Conservation (phyloP, 2,888 invertebrate genomes). For the Dioctria linearis region DNA sequence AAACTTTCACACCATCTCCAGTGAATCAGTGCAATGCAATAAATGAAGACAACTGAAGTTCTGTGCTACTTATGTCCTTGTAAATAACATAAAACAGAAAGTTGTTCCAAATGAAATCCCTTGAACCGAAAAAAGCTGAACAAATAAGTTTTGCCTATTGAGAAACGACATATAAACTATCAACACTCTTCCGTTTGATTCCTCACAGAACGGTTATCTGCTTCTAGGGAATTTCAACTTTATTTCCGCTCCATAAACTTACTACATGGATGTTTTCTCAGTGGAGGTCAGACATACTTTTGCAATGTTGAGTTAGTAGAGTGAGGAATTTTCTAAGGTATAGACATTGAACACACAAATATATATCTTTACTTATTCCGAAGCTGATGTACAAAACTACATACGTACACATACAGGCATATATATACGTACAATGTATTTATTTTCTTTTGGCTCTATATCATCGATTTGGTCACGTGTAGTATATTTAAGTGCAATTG, state of each 20-base stretch:
- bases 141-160: background rate
- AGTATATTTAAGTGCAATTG: constrained; percentile 32
- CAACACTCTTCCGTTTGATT: constrained; percentile 49
- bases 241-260: constrained; percentile 50
- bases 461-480: constrained; percentile 8
- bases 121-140: background rate
- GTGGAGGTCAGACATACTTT: constrained; percentile 23
- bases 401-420: too few species aligned
- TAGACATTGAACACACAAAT: background rate
- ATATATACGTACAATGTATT: background rate
- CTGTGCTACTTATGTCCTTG: constrained; percentile 20
- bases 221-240: constrained; percentile 43
- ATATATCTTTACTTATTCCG: background rate
- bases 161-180: constrained; percentile 40
- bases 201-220: constrained; percentile 39
- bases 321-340: constrained; percentile 3
- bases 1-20: constrained; percentile 7
- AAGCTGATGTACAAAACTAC: too few species aligned
- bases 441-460: constrained; percentile 4
- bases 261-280: constrained; percentile 5
- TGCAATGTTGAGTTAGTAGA: constrained; percentile 23
- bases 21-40: constrained; percentile 11
- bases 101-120: background rate
- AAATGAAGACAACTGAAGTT: background rate
- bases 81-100: constrained; percentile 25